Evolutionary conservation across 37 sponge, comb jelly and placozoan genomes (phyloP).

Genomic region (Petrosia ficiformis): DNA sequence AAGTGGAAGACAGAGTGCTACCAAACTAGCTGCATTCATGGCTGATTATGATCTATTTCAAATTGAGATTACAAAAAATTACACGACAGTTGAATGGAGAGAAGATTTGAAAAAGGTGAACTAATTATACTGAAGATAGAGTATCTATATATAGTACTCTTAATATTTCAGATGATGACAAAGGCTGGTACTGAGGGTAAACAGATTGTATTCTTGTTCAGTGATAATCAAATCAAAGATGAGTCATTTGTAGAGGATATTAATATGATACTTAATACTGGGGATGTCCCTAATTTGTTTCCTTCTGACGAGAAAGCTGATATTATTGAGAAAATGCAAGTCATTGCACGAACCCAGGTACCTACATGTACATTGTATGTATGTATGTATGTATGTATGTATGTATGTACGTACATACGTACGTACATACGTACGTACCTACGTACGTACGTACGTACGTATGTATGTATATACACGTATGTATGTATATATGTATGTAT

Average conservation of each 20-base stretch:
- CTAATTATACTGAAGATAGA: background rate
- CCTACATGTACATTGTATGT: background rate
- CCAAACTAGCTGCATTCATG: conserved; percentile 95
- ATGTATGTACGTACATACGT: conserved; percentile 9
- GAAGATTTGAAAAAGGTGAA: conserved; percentile 85
- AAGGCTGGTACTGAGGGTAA: conserved; percentile 93
- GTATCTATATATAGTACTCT: background rate
- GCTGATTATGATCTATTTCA: conserved; percentile 95
- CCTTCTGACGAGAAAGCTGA: conserved; percentile 95
- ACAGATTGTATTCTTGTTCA: conserved; percentile 89
- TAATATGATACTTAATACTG: conserved; percentile 98
- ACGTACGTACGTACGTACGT: background rate
- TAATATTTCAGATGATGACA: conserved; percentile 53
- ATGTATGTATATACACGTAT: no score
- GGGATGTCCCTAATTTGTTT: conserved; percentile 95
- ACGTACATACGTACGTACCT: background rate
- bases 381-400: background rate
- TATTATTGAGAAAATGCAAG: conserved; percentile 97
- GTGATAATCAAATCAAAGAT: conserved; percentile 97
- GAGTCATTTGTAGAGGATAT: conserved; percentile 98
- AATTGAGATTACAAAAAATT: conserved; percentile 95
- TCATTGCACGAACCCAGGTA: conserved; percentile 65
- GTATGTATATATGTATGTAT: no score
- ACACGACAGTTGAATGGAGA: conserved; percentile 90
- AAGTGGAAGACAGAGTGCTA: conserved; percentile 93